A percentile compares a stretch with the other conserved stretches of the same genome.
These are phyloP conservation scores for Melinaea menophilus DNA, from an alignment of 2,888 invertebrate species.

Conservation along the genomic window DNA sequence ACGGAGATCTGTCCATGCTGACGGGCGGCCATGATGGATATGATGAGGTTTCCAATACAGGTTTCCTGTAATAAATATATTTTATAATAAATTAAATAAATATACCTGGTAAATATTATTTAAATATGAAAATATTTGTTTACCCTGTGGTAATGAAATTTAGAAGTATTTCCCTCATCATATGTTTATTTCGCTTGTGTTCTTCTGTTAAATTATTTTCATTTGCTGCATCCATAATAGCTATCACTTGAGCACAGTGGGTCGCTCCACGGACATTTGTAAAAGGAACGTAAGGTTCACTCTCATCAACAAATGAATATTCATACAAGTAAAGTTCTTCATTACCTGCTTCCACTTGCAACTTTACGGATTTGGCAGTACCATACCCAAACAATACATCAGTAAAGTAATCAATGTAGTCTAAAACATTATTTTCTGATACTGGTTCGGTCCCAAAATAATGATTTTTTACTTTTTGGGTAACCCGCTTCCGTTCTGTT, in stretches of 20 bases:
- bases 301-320: slow-evolving; percentile 43
- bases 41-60: slow-evolving; percentile 31
- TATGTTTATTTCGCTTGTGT: slow-evolving; percentile 29
- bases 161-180: slow-evolving; percentile 34
- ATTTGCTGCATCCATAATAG: slow-evolving; percentile 37
- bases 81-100: background rate
- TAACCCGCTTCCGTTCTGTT: no score
- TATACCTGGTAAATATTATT: no score
- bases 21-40: slow-evolving; percentile 45
- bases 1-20: slow-evolving; percentile 7
- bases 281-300: slow-evolving; percentile 34
- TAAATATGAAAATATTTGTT: background rate
- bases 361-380: slow-evolving; percentile 21
- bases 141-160: slow-evolving; percentile 37
- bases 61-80: slow-evolving; percentile 31
- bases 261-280: slow-evolving; percentile 32
- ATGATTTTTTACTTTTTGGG: no score
- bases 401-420: slow-evolving; percentile 44
- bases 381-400: slow-evolving; percentile 50
- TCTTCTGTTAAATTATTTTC: slow-evolving; percentile 27
- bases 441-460: slow-evolving; percentile 27
- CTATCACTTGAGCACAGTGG: slow-evolving; percentile 42
- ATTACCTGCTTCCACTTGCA: slow-evolving; percentile 43
- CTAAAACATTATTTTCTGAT: slow-evolving; percentile 35
- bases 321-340: slow-evolving; percentile 48